Evolutionary conservation across 2,888 invertebrate species (phyloP).

Genomic region (Zaprionus lineosus): DNA sequence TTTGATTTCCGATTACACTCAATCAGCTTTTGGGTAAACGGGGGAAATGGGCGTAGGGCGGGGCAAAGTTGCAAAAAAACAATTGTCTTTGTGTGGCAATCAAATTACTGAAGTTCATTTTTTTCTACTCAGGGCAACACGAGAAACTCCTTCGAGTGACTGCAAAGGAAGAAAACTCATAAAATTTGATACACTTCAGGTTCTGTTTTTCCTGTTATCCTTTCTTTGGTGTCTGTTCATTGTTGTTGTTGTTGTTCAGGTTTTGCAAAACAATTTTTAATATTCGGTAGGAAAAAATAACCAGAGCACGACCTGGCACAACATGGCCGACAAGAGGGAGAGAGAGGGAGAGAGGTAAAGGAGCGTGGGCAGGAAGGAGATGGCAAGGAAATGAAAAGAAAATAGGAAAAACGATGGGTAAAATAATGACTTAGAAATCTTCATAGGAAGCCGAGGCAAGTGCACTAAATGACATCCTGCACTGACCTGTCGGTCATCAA

Average conservation of each 20-base stretch:
- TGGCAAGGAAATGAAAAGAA: conserved; percentile 1
- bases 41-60: too few species aligned
- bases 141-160: conserved; percentile 29
- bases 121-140: conserved; percentile 6
- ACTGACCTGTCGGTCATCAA: conserved; percentile 60
- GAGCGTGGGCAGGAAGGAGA: too few species aligned
- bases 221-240: neutral
- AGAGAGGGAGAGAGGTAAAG: too few species aligned
- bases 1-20: too few species aligned
- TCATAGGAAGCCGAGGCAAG: conserved; percentile 55
- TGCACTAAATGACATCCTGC: conserved; percentile 68
- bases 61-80: conserved; percentile 3
- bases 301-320: conserved; percentile 30
- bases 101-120: conserved; percentile 40
- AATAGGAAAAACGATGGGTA: conserved; percentile 7
- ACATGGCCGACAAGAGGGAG: neutral
- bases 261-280: conserved; percentile 35
- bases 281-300: conserved; percentile 4
- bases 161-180: conserved; percentile 28
- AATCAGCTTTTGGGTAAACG: too few species aligned
- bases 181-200: conserved; percentile 35
- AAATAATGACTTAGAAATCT: conserved; percentile 60
- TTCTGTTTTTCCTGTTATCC: conserved; percentile 1
- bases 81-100: conserved; percentile 27
- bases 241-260: conserved; percentile 4